These are phyloP conservation scores for Lordiphosa collinella DNA, from an alignment of 1,140 invertebrate species.

Conservation along the genomic window DNA sequence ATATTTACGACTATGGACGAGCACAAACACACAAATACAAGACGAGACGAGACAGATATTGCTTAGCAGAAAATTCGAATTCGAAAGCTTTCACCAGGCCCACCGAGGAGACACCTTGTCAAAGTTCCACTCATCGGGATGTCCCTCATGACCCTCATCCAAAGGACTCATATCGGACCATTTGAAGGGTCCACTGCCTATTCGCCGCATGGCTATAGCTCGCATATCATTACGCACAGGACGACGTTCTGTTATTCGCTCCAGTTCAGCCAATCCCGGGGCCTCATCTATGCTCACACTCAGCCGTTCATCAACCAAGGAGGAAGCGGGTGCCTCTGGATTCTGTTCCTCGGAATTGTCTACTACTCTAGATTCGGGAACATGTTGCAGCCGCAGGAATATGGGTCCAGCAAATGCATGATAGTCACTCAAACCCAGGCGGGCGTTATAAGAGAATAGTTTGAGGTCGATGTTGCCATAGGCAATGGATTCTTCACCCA, in stretches of 20 bases:
- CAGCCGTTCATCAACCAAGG: constrained; percentile 55
- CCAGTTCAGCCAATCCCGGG: constrained; percentile 56
- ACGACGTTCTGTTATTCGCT: constrained; percentile 66
- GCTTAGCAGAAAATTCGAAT: constrained; percentile 23
- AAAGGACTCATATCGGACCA: constrained; percentile 86
- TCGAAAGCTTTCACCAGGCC: constrained; percentile 79
- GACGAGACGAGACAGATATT: constrained; percentile 2
- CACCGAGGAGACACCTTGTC: constrained; percentile 81
- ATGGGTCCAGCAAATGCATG: constrained; percentile 77
- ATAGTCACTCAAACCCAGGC: constrained; percentile 66
- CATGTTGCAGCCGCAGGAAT: constrained; percentile 66
- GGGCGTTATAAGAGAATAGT: constrained; percentile 72
- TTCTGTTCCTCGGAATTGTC: constrained; percentile 8
- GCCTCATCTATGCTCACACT: constrained; percentile 66
- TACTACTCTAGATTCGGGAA: constrained; percentile 13
- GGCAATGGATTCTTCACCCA: constrained; percentile 71
- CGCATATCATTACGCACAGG: constrained; percentile 72
- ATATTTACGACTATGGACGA: background rate
- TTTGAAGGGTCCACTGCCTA: constrained; percentile 82
- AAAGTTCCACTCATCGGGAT: constrained; percentile 89
- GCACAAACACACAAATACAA: constrained; percentile 14
- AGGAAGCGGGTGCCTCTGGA: constrained; percentile 22
- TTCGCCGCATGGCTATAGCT: constrained; percentile 62
- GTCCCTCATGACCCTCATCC: constrained; percentile 83
- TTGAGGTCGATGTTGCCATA: constrained; percentile 79